Evolutionary conservation across 2,888 invertebrate genomes (phyloP), one percentile per base, ranked within the genome.

Genomic region (Cosmorhoe ocellata): DNA sequence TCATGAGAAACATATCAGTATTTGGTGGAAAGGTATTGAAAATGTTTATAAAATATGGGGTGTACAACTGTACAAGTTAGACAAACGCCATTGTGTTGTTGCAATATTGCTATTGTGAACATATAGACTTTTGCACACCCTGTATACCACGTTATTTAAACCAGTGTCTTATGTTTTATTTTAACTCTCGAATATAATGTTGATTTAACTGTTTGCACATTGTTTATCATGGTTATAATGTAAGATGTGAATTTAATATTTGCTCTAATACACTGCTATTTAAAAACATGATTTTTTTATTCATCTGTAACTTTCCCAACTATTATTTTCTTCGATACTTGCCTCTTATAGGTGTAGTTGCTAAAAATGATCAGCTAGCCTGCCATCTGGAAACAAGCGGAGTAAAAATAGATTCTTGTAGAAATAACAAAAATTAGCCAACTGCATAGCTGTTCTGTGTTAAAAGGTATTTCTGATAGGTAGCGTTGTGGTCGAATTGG

Each of bases 201-300:
- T 51, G 27, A 36, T 44, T 47, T 38, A 32, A 38, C 42, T 51
- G 40, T 51, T 50, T 36, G 33, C 44, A 28, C 22, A 12, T 34
- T 24, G 30, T 46, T 46, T 30, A 52, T 52, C 34, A 40, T 47
- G 42, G 8, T 38, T 46, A 24, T n/a, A n/a, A n/a, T 33, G 11
- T 33, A 32, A 33, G 27, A 46, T 46, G 28, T 51, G 38, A 32
- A 39, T 31, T 18, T 32, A 45, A 30, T 41, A 22, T 37, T 31
- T 32, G 6, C 37, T 26, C 7, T 33, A 52, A 37, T 18, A 31
- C 24, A 36, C 30, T 24, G 18, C 14, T 26, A 36, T 24, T 12
- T n/a, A 34, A 34, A 22, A 18, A 22, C 11, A 33, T 24, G 28
- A 7, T n/a, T 24, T 30, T 6, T 41, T 33, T 24, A 11, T 26